Evolutionary conservation across 2,888 invertebrate species (phyloP).

Genomic region (Melinopterus prodromus): DNA sequence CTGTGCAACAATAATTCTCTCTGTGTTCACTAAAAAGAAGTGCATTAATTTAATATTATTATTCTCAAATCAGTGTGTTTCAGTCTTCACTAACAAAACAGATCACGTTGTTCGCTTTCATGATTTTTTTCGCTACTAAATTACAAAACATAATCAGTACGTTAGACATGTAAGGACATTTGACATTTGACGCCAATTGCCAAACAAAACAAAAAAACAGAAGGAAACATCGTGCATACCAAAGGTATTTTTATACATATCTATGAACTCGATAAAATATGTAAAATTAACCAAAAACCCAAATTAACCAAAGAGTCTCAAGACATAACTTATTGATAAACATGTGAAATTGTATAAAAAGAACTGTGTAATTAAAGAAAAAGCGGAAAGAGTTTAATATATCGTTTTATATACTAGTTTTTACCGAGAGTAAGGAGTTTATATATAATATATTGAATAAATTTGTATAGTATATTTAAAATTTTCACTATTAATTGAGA

Average conservation of each 20-base stretch:
- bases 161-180: slow-evolving; percentile 51
- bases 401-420: slow-evolving; percentile 23
- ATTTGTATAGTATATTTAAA: slow-evolving; percentile 25
- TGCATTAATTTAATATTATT: slow-evolving; percentile 11
- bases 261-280: slow-evolving; percentile 19
- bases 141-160: background rate
- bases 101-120: slow-evolving; percentile 16
- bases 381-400: background rate
- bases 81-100: slow-evolving; percentile 6
- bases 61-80: background rate
- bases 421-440: slow-evolving; percentile 20
- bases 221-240: slow-evolving; percentile 28
- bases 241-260: slow-evolving; percentile 39
- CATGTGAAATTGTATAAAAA: slow-evolving; percentile 16
- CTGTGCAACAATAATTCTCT: slow-evolving; percentile 9
- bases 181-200: slow-evolving; percentile 34
- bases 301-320: slow-evolving; percentile 5
- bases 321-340: slow-evolving; percentile 11
- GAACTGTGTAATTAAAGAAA: slow-evolving; percentile 4
- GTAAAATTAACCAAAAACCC: slow-evolving; percentile 9
- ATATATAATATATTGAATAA: slow-evolving; percentile 23
- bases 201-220: slow-evolving; percentile 15
- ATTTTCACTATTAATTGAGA: slow-evolving; percentile 9
- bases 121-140: slow-evolving; percentile 35
- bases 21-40: background rate